phyloP scores from a whole-genome alignment of 1,140 invertebrate species.

The Schlechtendalia chinensis region DNA sequence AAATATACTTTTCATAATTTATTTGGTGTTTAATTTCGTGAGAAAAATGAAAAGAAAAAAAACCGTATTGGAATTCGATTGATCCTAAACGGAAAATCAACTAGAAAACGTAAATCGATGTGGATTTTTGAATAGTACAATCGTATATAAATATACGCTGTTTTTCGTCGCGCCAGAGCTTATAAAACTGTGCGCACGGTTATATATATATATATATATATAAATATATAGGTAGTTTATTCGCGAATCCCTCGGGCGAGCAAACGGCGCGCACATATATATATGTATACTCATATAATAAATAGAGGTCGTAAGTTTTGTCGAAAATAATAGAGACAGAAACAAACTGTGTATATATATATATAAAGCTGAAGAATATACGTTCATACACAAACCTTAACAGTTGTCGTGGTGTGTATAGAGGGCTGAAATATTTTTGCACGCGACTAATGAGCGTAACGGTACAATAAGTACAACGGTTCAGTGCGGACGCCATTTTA shows the following conservation, averaged over 20 bases:
- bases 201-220: too few species aligned
- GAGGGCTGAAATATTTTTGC: background rate
- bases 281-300: too few species aligned
- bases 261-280: too few species aligned
- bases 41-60: too few species aligned
- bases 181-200: background rate
- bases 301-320: background rate
- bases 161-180: background rate
- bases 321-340: background rate
- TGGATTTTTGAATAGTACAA: background rate
- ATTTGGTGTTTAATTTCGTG: too few species aligned
- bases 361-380: too few species aligned
- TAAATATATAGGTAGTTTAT: too few species aligned
- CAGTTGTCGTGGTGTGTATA: background rate
- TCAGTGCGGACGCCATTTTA: background rate
- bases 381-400: too few species aligned
- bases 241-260: too few species aligned
- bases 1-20: too few species aligned
- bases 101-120: background rate
- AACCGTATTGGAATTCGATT: too few species aligned
- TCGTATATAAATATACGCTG: background rate
- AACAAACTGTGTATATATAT: too few species aligned
- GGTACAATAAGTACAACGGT: conserved; percentile 9
- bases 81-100: conserved; percentile 4
- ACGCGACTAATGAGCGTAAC: conserved; percentile 3